Base-by-base conservation (phyloP, 2,113 vertebrate species). In the Montifringilla adamsi region DNA sequence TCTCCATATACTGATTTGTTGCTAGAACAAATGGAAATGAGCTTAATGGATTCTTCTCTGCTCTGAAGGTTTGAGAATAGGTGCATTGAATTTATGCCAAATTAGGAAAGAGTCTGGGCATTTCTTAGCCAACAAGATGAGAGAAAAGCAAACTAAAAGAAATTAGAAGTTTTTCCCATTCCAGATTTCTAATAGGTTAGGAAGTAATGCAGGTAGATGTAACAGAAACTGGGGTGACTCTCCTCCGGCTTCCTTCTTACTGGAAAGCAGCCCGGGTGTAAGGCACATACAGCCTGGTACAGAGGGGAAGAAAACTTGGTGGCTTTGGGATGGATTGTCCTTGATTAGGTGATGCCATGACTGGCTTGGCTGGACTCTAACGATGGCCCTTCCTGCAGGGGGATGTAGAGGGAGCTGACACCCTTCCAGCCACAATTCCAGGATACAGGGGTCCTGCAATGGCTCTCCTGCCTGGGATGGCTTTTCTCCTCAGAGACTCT, bases 1-100 rank as follows among this genome's bases (percentile, higher is more conserved):
- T 95, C 87, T 95, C 58, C 41, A 10, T 87, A 39, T 58, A 83
- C 81, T 6, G 10, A 82, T 79, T 78, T 11, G 9, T 77, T 88
- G 52, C 72, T 90, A 63, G 75, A 87, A 76, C 63, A 92, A 95
- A 93, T 90, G 72, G 78, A 93, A 90, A 74, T 41, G 7, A 81
- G 46, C 47, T 90, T 96, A 96, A 95, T 97, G 91, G 90, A 80
- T 88, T 87, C 49, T 93, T 90, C 87, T 87, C 58, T 64, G 26
- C 70, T 94, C 53, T 82, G 68, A 91, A 93, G 41, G 31, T 81
- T 87, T 84, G 35, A 72, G 82, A 86, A 50, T 41, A 88, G 79
- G 82, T 74, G 64, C 92, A 88, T 41, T 95, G 78, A 94, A 86
- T 87, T 87, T 78, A 75, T 94, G 90, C 90, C 94, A 95, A 81